Percentiles rank a stretch among this genome's conserved stretches.
Evolutionary conservation across 1,140 invertebrate genomes (phyloP).

Genomic region (Onthophagus taurus): DNA sequence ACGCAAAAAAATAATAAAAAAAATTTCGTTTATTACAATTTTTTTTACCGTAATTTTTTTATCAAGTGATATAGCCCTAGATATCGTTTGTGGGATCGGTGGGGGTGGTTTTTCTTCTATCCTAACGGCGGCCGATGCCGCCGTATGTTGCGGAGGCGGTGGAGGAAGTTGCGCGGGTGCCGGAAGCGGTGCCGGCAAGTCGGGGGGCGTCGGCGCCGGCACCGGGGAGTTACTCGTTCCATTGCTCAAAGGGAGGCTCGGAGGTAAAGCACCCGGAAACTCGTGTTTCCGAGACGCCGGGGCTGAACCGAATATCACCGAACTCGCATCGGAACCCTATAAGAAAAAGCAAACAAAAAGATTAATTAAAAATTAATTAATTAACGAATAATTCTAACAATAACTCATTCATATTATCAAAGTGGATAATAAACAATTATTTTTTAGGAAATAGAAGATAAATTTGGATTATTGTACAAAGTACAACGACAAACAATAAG

Average conservation of each 20-base stretch:
- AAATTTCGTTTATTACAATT: too few relatives aligned
- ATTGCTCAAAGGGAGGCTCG: conserved; percentile 32
- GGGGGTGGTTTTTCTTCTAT: conserved; percentile 4
- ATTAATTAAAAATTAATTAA: too few relatives aligned
- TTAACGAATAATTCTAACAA: too few relatives aligned
- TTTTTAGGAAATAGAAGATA: too few relatives aligned
- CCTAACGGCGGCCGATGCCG: conserved; percentile 1
- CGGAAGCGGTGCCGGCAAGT: conserved; percentile 45
- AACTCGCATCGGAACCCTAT: conserved; percentile 56
- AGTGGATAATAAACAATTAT: too few relatives aligned
- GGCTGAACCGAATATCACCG: conserved; percentile 62
- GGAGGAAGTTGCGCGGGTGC: conserved; percentile 40
- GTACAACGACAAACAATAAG: too few relatives aligned
- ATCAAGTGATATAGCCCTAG: too few relatives aligned
- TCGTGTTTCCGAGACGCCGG: conserved; percentile 48
- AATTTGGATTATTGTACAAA: too few relatives aligned
- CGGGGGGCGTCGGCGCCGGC: conserved; percentile 32
- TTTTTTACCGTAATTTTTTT: too few relatives aligned
- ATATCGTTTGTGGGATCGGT: conserved; percentile 10
- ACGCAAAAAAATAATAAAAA: conserved; percentile 9
- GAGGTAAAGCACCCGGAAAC: conserved; percentile 41
- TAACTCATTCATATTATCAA: too few relatives aligned
- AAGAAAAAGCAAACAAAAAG: conserved; percentile 26
- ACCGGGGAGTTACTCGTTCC: conserved; percentile 32
- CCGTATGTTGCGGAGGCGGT: conserved; percentile 33